Evolutionary conservation across 2,113 vertebrate species (phyloP).

Genomic region (Vicugna pacos): DNA sequence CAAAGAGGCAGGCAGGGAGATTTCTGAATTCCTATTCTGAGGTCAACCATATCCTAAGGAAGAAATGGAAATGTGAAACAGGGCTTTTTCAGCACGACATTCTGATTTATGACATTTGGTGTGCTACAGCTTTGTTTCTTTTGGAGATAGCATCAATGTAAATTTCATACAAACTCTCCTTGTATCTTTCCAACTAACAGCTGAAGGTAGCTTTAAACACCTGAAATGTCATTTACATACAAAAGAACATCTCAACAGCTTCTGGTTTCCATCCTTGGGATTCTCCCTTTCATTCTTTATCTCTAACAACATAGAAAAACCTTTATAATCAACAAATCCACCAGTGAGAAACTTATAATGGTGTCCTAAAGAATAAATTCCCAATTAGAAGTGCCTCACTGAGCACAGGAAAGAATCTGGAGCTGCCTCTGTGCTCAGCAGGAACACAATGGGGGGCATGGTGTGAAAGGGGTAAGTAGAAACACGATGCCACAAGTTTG

Average conservation of each 20-base stretch:
- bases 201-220: neutral
- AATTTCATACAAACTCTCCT: neutral
- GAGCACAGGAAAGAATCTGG: neutral
- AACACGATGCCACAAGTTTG: fast-evolving
- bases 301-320: neutral
- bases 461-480: neutral
- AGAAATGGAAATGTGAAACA: conserved; percentile 32
- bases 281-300: neutral
- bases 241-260: conserved; percentile 15
- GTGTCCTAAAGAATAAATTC: neutral
- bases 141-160: neutral
- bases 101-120: conserved; percentile 3
- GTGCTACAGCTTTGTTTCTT: neutral
- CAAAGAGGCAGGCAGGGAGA: neutral
- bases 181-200: neutral
- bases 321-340: neutral
- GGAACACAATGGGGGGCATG: too few relatives aligned
- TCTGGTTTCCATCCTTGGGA: neutral
- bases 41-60: neutral
- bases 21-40: conserved; percentile 11
- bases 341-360: neutral
- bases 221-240: neutral
- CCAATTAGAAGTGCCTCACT: neutral
- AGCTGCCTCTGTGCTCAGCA: neutral
- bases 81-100: neutral